A percentile compares a stretch with the other conserved stretches of the same genome.
Evolutionary conservation across 1,140 invertebrate species (phyloP).

Genomic region (Camponotus vicinus): DNA sequence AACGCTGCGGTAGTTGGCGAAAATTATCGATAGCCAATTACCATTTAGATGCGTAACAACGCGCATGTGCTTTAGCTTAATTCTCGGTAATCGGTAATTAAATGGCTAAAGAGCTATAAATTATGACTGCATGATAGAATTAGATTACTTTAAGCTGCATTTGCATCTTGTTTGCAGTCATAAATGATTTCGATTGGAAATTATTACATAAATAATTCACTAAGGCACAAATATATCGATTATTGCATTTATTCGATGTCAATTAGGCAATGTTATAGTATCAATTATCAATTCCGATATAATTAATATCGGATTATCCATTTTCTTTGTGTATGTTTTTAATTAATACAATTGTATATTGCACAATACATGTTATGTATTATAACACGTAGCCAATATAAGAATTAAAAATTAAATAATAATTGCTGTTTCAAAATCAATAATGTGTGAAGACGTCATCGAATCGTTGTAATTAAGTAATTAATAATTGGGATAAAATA

Average conservation of each 20-base stretch:
- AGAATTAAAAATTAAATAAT: constrained; percentile 25
- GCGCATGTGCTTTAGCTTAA: background rate
- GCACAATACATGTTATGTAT: background rate
- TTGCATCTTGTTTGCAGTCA: constrained; percentile 14
- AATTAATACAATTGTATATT: background rate
- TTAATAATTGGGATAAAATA: too few relatives aligned
- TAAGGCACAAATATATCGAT: constrained; percentile 30
- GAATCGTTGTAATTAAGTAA: too few relatives aligned
- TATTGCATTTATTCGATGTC: constrained; percentile 24
- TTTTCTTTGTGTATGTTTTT: constrained; percentile 32
- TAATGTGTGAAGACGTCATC: background rate
- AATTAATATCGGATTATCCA: constrained; percentile 21
- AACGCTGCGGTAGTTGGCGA: constrained; percentile 4
- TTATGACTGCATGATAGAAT: constrained; percentile 52
- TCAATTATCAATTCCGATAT: constrained; percentile 14
- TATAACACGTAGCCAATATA: background rate
- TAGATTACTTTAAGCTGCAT: constrained; percentile 45
- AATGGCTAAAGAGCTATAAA: constrained; percentile 59
- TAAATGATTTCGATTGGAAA: constrained; percentile 41
- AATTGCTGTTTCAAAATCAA: background rate
- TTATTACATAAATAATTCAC: constrained; percentile 38
- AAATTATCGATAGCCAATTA: constrained; percentile 62
- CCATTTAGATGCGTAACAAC: constrained; percentile 52
- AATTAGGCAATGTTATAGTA: constrained; percentile 22
- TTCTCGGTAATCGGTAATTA: constrained; percentile 48